Evolutionary conservation across 92 coral and sea anemone species (phyloP), one percentile per base, ranked within the genome.

Genomic region (Epizoanthus ramosus): DNA sequence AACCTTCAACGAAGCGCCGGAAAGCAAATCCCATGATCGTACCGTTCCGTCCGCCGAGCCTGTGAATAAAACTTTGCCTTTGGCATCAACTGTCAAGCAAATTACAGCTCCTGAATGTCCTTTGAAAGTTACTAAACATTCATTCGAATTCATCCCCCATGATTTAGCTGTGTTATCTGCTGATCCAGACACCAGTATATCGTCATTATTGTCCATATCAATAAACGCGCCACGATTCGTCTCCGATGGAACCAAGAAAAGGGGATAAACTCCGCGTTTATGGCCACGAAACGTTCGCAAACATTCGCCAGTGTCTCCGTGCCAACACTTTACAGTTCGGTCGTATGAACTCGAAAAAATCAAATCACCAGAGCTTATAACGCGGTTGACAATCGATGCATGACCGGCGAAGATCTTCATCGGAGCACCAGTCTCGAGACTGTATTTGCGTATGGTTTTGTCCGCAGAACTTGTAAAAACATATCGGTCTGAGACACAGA

Each of bases 91-190:
- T n/a, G 99, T 94, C 52, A 96, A 77, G 89, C 97, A 92, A 59
- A 85, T 72, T 31, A 96, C 93, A 16, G 98, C 92, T 28, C 90
- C 97, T 54, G 77, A 63, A 81, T 96, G 99, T 24, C 96, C 96
- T 82, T 92, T 92, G 84, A 84, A 96, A 52, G 99, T 88, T 64
- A 90, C 88, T 25, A 92, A 89, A 70, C 95, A 88, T 53, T 96
- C 98, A 70, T 92, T 96, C 47, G 94, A 88, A 88, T 94, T 96
- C 99, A 96, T 86, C 16, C 95, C 98, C 99, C 99, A 96, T 53
- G 97, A 89, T 83, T 94, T 96, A 31, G 99, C 99, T 53, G 98
- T 94, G 87, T 57, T 63, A 81, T 96, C 99, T 9, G 86, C 98
- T 70, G 99, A 94, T 64, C 99, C 99, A 0, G 99, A 89, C 45